Percentiles rank a stretch among this genome's conserved stretches.
phyloP scores from a whole-genome alignment of 2,113 vertebrate species.

The Archilochus colubris region DNA sequence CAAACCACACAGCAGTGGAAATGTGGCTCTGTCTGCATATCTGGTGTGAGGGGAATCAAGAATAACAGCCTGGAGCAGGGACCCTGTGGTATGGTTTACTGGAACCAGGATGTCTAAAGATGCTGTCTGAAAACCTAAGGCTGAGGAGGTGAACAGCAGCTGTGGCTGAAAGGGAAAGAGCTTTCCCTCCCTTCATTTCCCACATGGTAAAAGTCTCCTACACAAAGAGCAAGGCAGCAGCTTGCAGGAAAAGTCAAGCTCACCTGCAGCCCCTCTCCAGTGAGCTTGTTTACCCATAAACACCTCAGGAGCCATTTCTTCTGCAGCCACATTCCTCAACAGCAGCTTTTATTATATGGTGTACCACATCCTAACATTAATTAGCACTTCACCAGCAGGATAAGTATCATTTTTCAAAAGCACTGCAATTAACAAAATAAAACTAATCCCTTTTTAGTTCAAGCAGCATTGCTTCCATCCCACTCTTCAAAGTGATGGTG shows the following conservation, averaged over 20 bases:
- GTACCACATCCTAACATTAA: slow-evolving; percentile 60
- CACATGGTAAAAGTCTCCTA: background rate
- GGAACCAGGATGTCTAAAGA: background rate
- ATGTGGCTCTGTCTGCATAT: background rate
- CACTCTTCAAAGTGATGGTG: background rate
- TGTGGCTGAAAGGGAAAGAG: background rate
- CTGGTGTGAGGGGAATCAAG: background rate
- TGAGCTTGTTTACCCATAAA: slow-evolving; percentile 68
- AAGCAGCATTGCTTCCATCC: background rate
- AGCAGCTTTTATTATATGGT: slow-evolving; percentile 41
- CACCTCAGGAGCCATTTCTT: background rate
- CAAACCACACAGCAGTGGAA: background rate
- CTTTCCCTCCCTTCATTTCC: background rate
- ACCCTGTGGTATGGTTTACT: background rate
- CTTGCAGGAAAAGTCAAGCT: slow-evolving; percentile 43
- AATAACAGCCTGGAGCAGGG: background rate
- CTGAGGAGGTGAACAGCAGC: background rate
- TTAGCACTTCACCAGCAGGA: slow-evolving; percentile 29
- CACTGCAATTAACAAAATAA: slow-evolving; percentile 51
- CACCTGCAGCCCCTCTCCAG: slow-evolving; percentile 16
- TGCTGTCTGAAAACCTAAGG: background rate
- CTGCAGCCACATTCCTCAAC: slow-evolving; percentile 33
- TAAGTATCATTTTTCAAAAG: slow-evolving; percentile 50
- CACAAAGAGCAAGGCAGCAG: background rate
- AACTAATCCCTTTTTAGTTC: slow-evolving; percentile 11